These are phyloP conservation scores for Suncus etruscus DNA, from an alignment of 2,113 vertebrate genomes.

Conservation along the genomic window DNA sequence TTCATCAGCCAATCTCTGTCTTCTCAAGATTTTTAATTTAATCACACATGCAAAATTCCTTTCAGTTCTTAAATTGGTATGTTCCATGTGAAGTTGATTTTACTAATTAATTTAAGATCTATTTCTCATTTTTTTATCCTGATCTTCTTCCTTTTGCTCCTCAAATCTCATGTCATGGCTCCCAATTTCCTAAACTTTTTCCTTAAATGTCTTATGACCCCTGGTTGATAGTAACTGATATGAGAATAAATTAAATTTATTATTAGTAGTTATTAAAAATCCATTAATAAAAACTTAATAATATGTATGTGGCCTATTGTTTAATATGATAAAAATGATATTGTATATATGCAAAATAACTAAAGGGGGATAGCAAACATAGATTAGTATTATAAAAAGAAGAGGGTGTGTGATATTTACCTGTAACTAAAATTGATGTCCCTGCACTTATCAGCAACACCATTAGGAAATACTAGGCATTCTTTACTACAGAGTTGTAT, in stretches of 20 bases:
- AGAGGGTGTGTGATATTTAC: conserved; percentile 37
- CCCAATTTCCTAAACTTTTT: no score
- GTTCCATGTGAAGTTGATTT: not conserved
- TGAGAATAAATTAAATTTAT: not conserved
- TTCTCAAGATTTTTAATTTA: not conserved
- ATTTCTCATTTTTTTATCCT: no score
- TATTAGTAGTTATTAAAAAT: conserved; percentile 16
- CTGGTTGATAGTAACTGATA: not conserved
- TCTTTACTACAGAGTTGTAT: not conserved
- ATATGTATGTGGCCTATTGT: not conserved
- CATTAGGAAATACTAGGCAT: conserved; percentile 3
- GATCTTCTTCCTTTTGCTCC: no score
- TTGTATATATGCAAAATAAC: conserved; percentile 34
- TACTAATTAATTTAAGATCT: not conserved
- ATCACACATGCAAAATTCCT: no score
- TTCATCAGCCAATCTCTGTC: not conserved
- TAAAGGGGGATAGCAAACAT: not conserved
- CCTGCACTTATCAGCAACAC: not conserved
- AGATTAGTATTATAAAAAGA: conserved; percentile 33
- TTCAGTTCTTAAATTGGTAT: not conserved
- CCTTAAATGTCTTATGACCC: no score
- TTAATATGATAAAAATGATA: conserved; percentile 43
- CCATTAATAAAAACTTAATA: not conserved
- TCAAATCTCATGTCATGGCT: no score
- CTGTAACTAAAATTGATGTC: conserved; percentile 49